Evolutionary conservation across 2,113 vertebrate species (phyloP).

Genomic region (Ranitomeya imitator): DNA sequence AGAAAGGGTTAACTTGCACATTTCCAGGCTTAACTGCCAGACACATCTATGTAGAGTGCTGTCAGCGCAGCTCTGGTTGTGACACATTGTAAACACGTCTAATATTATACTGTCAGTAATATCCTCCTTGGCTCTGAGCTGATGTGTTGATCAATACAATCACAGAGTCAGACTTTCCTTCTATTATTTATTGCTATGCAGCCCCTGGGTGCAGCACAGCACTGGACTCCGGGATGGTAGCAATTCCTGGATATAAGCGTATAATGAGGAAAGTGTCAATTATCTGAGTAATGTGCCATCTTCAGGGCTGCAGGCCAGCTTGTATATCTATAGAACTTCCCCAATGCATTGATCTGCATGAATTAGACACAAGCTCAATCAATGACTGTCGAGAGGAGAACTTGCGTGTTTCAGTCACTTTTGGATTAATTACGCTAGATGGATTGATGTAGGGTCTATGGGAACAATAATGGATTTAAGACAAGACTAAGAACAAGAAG

Average conservation of each 20-base stretch:
- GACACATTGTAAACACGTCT: slow-evolving; percentile 40
- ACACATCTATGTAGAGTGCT: neutral
- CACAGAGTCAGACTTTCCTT: slow-evolving; percentile 16
- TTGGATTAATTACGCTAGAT: neutral
- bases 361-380: slow-evolving; percentile 7
- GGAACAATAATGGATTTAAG: neutral
- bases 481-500: neutral
- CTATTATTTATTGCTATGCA: slow-evolving; percentile 40
- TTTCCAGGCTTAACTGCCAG: slow-evolving; percentile 5
- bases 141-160: slow-evolving; percentile 45
- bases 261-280: slow-evolving; percentile 39
- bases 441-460: neutral
- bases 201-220: neutral
- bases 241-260: slow-evolving; percentile 6
- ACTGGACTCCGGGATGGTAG: neutral
- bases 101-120: slow-evolving; percentile 47
- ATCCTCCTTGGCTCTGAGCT: slow-evolving; percentile 45
- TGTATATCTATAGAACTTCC: slow-evolving; percentile 4
- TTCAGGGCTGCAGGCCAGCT: neutral
- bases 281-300: slow-evolving; percentile 7
- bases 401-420: neutral
- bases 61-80: slow-evolving; percentile 17
- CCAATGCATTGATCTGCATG: slow-evolving; percentile 21
- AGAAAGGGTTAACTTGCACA: neutral
- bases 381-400: neutral